These are phyloP conservation scores for Nipponacmea schrenckii DNA, from an alignment of 2,888 invertebrate genomes.

Conservation along the genomic window DNA sequence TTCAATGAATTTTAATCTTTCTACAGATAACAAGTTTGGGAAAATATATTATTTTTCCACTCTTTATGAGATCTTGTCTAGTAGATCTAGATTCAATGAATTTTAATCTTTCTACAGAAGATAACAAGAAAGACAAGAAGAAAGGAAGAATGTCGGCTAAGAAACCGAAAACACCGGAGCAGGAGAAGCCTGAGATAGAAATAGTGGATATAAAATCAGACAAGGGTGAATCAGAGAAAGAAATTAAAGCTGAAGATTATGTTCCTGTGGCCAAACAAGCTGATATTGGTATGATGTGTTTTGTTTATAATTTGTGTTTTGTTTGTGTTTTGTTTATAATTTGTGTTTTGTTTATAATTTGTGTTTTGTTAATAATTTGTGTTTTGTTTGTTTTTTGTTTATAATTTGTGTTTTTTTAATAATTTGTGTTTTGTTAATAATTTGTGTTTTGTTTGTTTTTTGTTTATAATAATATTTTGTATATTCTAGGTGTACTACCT, in stretches of 20 bases:
- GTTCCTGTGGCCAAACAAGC: slow-evolving; percentile 59
- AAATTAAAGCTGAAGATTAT: slow-evolving; percentile 49
- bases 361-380: too few relatives aligned
- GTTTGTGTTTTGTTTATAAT: too few relatives aligned
- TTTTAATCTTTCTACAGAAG: background rate
- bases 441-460: too few relatives aligned
- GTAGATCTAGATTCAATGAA: too few relatives aligned
- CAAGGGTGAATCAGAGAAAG: slow-evolving; percentile 41
- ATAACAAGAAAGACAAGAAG: slow-evolving; percentile 1
- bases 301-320: too few relatives aligned
- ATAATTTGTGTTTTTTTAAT: too few relatives aligned
- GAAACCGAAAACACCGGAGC: slow-evolving; percentile 13
- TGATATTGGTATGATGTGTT: slow-evolving; percentile 50
- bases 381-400: too few relatives aligned
- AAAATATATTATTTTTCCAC: too few relatives aligned
- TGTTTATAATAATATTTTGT: too few relatives aligned
- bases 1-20: background rate
- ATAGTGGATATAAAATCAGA: slow-evolving; percentile 17
- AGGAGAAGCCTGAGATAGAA: slow-evolving; percentile 18
- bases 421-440: too few relatives aligned
- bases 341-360: too few relatives aligned
- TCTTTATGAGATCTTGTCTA: too few relatives aligned
- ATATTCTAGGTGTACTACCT: slow-evolving; percentile 52
- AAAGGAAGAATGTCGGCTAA: slow-evolving; percentile 10
- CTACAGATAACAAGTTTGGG: background rate